Evolutionary conservation across 30 jellyfish, hydroid and myxozoan genomes (phyloP), one percentile per base, ranked within the genome.

Genomic region (Aurelia coerulea): DNA sequence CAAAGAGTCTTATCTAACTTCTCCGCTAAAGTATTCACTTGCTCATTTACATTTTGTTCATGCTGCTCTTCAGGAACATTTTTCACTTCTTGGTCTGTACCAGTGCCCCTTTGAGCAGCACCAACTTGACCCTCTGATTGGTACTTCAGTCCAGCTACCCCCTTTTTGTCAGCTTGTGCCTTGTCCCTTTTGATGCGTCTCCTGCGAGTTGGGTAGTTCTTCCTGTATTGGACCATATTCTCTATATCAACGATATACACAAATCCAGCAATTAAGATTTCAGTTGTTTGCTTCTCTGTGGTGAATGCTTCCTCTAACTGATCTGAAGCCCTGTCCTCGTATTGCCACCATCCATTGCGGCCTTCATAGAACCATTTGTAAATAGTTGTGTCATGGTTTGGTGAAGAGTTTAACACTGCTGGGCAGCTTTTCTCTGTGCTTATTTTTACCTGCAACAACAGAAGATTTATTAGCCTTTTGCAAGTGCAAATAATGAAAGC

Each of bases 341-440:
- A 95, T 87, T 95, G 96, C 99, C 99, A 95, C 99, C 99, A 95
- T 18, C 99, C 99, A 78, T 95, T 95, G 31, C 97, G 97, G 5
- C 99, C 99, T 84, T 95, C 99, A 79, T 95, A 95, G 82, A 70
- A 95, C 99, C 99, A 95, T 33, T 83, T 77, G 68, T 77, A 92
- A 41, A 41, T 16, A 1, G 50, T 69, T 11, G 58, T 52, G 79
- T 60, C 73, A 19, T 32, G 18, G 15, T 79, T 46, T 46, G 56
- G 56, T 4, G 56, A 46, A 46, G 56, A 46, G 8, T 7, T 46
- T 46, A 14, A 9, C 56, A 46, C 56, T 9, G 13, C 56, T 9
- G 11, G 14, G 14, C 15, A 46, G 56, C 1, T 46, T 46, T 46
- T 46, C 14, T 46, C 56, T 4, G 1, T 46, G 4, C 32, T 60